Evolutionary conservation across 2,888 invertebrate genomes (phyloP).

Genomic region (Petrolisthes manimaculis): DNA sequence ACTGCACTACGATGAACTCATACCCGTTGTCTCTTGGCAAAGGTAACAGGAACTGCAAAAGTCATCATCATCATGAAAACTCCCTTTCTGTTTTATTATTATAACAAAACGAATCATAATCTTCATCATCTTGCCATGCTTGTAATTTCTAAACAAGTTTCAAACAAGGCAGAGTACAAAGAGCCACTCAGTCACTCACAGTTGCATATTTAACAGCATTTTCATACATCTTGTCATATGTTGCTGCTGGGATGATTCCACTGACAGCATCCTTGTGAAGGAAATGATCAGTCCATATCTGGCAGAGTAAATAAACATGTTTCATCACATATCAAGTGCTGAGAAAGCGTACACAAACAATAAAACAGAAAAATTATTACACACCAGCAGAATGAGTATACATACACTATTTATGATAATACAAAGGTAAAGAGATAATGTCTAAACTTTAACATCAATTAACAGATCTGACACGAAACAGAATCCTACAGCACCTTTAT

Average conservation of each 20-base stretch:
- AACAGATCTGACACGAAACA: too few relatives aligned
- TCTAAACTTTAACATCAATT: too few relatives aligned
- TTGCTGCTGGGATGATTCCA: conserved; percentile 77
- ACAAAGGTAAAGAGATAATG: too few relatives aligned
- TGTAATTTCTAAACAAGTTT: background rate
- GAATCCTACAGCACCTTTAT: too few relatives aligned
- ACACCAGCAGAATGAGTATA: background rate
- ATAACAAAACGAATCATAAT: background rate
- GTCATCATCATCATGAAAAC: background rate
- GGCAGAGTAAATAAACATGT: background rate
- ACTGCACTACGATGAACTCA: conserved; percentile 87
- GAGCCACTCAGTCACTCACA: background rate
- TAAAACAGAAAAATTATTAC: background rate
- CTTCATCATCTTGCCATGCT: background rate
- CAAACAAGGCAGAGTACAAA: conserved; percentile 1
- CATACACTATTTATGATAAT: background rate
- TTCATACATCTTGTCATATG: conserved; percentile 75
- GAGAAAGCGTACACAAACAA: background rate
- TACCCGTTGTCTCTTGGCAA: conserved; percentile 86
- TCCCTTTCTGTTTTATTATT: background rate
- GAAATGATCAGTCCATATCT: conserved; percentile 61
- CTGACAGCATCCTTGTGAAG: conserved; percentile 82
- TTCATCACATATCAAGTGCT: background rate
- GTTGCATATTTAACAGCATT: conserved; percentile 75
- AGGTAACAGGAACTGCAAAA: conserved; percentile 79